Base-by-base conservation (phyloP, 2,113 vertebrate genomes). In the Callocephalon fimbriatum region DNA sequence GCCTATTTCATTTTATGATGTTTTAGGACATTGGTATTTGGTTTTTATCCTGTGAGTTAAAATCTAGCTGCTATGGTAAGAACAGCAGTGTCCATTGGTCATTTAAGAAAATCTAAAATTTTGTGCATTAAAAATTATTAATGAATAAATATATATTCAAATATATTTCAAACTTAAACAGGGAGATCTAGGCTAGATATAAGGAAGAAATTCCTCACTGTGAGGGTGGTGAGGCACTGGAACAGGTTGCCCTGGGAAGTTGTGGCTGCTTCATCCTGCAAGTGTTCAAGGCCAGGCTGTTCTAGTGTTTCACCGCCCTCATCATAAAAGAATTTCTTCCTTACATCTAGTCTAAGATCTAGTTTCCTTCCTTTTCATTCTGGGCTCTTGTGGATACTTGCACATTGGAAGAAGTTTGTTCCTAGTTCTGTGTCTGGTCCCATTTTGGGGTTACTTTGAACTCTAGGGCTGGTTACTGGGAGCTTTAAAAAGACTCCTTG, bases 321-420 rank as follows among this genome's bases (percentile, higher is more conserved):
- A 22, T 10, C 0, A 0, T 42, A 21, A 66, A 85, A 50, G 32
- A 12, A 48, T 13, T 21, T 77, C 16, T 53, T 63, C 15, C 12
- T 62, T 62, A 14, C 4, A 3, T 47, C 11, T 73, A 38, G 15
- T 48, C 21, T 83, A 85, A 86, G 20, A n/a, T 27, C 11, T 48
- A 9, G 15, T 56, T 86, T 66, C n/a, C 19, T 80, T 93, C 25
- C 16, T 7, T 58, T 35, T 47, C 10, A 22, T 62, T 76, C 22
- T 22, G 8, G 77, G 26, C 26, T 90, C 32, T 62, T 82, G 47
- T 2, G 3, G 29, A 26, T 72, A n/a, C 19, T 67, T 75, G 19
- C 18, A n/a, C 3, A 9, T 6, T 71, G 51, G 20, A 75, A 72
- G 42, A 93, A 85, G 19, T 40, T 71, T 76, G 27, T 77, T 88